Conservation (phyloP, 2,113 vertebrate genomes). For the Myrmecophaga tridactyla region DNA sequence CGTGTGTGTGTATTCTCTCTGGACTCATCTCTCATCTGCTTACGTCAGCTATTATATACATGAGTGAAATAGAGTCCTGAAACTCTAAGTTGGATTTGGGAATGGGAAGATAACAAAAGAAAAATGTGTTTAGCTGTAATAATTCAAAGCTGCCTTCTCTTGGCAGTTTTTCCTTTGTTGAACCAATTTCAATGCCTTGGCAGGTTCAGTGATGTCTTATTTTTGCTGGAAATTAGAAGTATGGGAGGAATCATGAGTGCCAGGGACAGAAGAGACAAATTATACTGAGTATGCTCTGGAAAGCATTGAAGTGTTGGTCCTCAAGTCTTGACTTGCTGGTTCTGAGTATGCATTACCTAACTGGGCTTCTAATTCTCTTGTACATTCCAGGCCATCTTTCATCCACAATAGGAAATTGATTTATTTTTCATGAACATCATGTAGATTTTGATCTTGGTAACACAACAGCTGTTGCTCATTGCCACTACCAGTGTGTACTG, state of each 20-base stretch:
- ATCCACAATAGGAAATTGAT: not conserved
- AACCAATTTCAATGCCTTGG: conserved; percentile 67
- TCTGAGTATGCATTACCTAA: not conserved
- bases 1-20: not conserved
- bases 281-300: conserved; percentile 38
- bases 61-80: conserved; percentile 35
- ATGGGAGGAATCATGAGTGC: conserved; percentile 36
- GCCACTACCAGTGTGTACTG: not conserved
- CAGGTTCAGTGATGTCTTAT: conserved; percentile 60
- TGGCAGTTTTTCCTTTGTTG: conserved; percentile 67
- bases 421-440: not conserved
- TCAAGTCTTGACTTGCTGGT: not conserved
- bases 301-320: not conserved
- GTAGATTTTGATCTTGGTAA: not conserved
- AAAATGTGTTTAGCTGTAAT: conserved; percentile 5
- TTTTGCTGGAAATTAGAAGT: conserved; percentile 68
- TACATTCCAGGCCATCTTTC: not conserved
- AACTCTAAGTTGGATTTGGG: conserved; percentile 44
- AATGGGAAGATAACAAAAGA: conserved; percentile 34
- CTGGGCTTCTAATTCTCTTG: not conserved
- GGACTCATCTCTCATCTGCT: not conserved
- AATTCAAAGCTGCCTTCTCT: conserved; percentile 59
- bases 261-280: conserved; percentile 59
- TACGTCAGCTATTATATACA: not conserved
- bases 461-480: not conserved